Percentiles rank a stretch among this genome's conserved stretches.
Conservation (phyloP, 1,140 invertebrate genomes). For the Drosophila ambigua region DNA sequence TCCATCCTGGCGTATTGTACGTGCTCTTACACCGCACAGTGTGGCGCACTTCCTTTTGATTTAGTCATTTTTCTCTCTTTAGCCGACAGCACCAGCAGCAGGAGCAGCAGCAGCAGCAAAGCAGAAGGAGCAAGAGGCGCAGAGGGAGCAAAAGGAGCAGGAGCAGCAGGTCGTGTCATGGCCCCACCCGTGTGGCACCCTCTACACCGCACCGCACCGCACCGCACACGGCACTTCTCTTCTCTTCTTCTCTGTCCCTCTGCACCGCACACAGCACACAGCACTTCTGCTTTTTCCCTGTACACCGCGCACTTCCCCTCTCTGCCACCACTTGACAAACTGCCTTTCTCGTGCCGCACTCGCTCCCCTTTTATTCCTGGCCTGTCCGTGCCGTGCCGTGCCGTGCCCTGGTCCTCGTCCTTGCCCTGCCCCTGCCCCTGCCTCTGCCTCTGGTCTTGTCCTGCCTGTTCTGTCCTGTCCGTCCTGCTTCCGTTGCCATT, state of each 20-base stretch:
- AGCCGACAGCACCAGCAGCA: slow-evolving; percentile 65
- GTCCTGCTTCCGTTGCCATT: slow-evolving; percentile 57
- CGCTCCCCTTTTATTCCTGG: neutral
- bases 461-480: slow-evolving; percentile 26
- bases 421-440: neutral
- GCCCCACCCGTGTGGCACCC: slow-evolving; percentile 8
- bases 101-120: neutral
- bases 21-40: slow-evolving; percentile 77
- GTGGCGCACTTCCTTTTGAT: slow-evolving; percentile 83
- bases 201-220: slow-evolving; percentile 2
- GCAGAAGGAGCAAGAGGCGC: neutral
- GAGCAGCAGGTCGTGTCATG: slow-evolving; percentile 56
- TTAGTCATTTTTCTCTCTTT: slow-evolving; percentile 83
- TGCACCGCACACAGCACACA: neutral
- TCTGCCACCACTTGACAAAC: slow-evolving; percentile 53
- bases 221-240: neutral
- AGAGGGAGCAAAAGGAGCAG: slow-evolving; percentile 4
- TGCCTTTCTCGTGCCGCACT: slow-evolving; percentile 24
- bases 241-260: too few species aligned
- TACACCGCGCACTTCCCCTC: too few species aligned
- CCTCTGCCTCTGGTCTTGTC: slow-evolving; percentile 7
- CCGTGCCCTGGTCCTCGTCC: neutral
- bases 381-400: too few species aligned
- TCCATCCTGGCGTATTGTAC: slow-evolving; percentile 59
- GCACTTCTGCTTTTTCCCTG: neutral